A percentile compares a stretch with the other conserved stretches of the same genome.
phyloP scores from a whole-genome alignment of 2,113 vertebrate species.

The Herpailurus yagouaroundi region DNA sequence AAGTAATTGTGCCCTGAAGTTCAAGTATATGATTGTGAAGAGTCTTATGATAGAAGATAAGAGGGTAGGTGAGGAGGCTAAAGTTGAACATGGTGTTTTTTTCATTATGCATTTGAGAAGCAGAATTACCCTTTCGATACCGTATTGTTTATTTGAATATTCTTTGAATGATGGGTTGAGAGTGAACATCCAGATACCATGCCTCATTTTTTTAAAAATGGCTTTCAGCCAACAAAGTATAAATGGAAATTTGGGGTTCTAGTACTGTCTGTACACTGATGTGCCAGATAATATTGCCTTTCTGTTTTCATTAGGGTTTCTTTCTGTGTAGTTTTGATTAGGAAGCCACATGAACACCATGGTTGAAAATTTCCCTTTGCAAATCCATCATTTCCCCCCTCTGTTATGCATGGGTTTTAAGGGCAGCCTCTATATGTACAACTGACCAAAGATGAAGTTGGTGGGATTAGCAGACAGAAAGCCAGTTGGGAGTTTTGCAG shows the following conservation, averaged over 20 bases:
- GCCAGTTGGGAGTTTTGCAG: not conserved
- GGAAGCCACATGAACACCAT: not conserved
- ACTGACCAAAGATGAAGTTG: not conserved
- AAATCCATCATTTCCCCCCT: not conserved
- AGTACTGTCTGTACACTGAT: not conserved
- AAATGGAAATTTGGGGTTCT: not conserved
- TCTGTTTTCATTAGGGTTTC: constrained; percentile 14
- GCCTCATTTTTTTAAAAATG: not conserved
- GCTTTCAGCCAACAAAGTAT: not conserved
- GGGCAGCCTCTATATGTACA: not conserved
- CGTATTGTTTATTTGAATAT: constrained; percentile 36
- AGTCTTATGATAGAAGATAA: constrained; percentile 69
- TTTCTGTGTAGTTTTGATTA: constrained; percentile 20
- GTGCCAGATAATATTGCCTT: not conserved
- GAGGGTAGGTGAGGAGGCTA: constrained; percentile 75
- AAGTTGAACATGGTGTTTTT: constrained; percentile 71
- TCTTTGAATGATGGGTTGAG: not conserved
- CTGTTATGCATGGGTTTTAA: not conserved
- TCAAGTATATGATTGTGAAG: constrained; percentile 77
- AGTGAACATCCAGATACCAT: not conserved
- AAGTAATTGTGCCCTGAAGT: constrained; percentile 77
- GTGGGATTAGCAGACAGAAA: constrained; percentile 6
- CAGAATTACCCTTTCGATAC: constrained; percentile 35
- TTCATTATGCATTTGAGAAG: constrained; percentile 51
- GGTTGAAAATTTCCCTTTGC: constrained; percentile 39